A percentile compares a stretch with the other conserved stretches of the same genome.
These are phyloP conservation scores for Timema cristinae DNA, from an alignment of 2,888 invertebrate genomes.

Conservation along the genomic window DNA sequence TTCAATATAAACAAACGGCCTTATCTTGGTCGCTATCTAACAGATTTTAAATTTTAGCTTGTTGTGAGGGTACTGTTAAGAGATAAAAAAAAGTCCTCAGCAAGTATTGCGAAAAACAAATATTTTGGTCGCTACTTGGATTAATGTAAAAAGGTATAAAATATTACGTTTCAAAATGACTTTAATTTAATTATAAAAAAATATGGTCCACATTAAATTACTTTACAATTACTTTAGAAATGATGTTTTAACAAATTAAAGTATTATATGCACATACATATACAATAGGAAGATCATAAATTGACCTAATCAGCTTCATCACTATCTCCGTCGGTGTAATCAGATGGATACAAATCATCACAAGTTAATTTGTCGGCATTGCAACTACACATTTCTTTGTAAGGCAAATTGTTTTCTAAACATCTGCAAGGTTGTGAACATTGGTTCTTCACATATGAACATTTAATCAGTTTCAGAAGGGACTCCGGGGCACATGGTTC, in stretches of 20 bases:
- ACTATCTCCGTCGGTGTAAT: not conserved
- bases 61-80: not conserved
- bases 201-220: not conserved
- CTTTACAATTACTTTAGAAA: not conserved
- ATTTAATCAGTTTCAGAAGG: too few species aligned
- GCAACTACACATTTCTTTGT: not conserved
- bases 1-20: not conserved
- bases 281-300: not conserved
- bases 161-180: not conserved
- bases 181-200: not conserved
- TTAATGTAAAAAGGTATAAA: not conserved
- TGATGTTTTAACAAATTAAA: not conserved
- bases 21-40: not conserved
- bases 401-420: not conserved
- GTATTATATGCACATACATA: too few species aligned
- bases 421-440: constrained; percentile 4
- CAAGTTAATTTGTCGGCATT: constrained; percentile 5
- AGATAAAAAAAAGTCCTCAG: not conserved
- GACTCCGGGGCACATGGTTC: too few species aligned
- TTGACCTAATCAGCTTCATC: constrained; percentile 2
- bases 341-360: not conserved
- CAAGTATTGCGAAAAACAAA: constrained; percentile 3
- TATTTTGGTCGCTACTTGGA: not conserved
- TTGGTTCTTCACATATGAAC: too few species aligned
- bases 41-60: not conserved